These are phyloP conservation scores for Holcopasites calliopsidis DNA, from an alignment of 1,140 invertebrate species.

Conservation along the genomic window DNA sequence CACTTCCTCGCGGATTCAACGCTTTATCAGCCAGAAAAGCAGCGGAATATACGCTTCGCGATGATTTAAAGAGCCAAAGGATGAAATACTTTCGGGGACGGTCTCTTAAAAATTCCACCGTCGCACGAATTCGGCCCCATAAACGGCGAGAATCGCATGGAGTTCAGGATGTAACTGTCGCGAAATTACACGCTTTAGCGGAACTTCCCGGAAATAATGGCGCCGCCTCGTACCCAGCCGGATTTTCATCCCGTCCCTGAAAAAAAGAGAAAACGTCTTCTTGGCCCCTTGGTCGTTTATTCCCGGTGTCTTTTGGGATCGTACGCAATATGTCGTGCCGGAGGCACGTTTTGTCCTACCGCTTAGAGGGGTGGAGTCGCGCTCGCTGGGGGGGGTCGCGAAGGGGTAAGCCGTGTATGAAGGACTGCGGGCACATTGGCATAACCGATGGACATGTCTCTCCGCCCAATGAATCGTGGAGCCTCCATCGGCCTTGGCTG, in stretches of 20 bases:
- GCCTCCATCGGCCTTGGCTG: constrained; percentile 15
- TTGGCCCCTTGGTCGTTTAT: constrained; percentile 51
- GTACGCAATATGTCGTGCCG: constrained; percentile 61
- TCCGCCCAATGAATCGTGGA: constrained; percentile 65
- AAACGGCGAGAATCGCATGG: not conserved
- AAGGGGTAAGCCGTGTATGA: constrained; percentile 57
- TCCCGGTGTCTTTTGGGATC: constrained; percentile 47
- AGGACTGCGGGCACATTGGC: constrained; percentile 54
- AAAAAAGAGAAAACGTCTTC: constrained; percentile 52
- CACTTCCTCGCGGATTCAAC: not conserved
- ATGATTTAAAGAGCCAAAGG: constrained; percentile 9
- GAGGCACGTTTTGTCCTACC: constrained; percentile 52
- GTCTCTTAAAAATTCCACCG: constrained; percentile 5
- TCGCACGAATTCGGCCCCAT: not conserved
- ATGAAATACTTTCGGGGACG: not conserved
- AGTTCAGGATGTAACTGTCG: not conserved
- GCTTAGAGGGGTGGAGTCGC: no score
- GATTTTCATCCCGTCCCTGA: not conserved
- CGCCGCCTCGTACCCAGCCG: constrained; percentile 20
- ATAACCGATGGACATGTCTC: constrained; percentile 66
- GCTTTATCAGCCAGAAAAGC: not conserved
- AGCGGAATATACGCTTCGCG: no score
- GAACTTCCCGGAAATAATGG: constrained; percentile 15
- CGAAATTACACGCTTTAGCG: constrained; percentile 20
- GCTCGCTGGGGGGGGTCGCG: constrained; percentile 2